A percentile compares a stretch with the other conserved stretches of the same genome.
phyloP scores from a whole-genome alignment of 2,113 vertebrate genomes.

The Megalops atlanticus region DNA sequence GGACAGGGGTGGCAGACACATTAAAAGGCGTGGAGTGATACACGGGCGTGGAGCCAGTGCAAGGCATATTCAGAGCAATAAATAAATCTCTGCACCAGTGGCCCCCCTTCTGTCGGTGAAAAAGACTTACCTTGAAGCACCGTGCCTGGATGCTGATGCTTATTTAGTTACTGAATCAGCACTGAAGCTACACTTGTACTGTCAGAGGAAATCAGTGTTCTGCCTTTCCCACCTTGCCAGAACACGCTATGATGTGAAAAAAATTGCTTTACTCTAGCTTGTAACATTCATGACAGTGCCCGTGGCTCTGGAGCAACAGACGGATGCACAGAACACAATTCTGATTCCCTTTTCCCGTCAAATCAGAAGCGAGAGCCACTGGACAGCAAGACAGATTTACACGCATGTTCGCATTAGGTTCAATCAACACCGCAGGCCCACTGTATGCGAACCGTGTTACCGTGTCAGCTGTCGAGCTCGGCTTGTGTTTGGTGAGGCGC shows the following conservation, averaged over 20 bases:
- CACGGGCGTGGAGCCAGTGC: background rate
- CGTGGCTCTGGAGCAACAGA: background rate
- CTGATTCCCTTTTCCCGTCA: background rate
- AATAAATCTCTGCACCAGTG: background rate
- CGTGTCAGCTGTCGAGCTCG: background rate
- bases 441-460: background rate
- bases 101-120: background rate
- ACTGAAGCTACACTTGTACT: background rate
- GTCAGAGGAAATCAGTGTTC: background rate
- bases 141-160: background rate
- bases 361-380: background rate
- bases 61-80: background rate
- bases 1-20: background rate
- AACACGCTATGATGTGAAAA: background rate
- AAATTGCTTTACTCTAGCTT: background rate
- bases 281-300: background rate
- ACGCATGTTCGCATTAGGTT: background rate
- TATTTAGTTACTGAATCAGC: background rate
- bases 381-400: background rate
- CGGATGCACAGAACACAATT: background rate
- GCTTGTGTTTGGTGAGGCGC: background rate
- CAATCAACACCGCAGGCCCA: background rate
- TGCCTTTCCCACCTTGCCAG: background rate
- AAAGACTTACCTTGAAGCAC: background rate
- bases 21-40: background rate